Evolutionary conservation across 2,797 vertebrate species (phyloP).

Genomic region (Cossypha polioptera): DNA sequence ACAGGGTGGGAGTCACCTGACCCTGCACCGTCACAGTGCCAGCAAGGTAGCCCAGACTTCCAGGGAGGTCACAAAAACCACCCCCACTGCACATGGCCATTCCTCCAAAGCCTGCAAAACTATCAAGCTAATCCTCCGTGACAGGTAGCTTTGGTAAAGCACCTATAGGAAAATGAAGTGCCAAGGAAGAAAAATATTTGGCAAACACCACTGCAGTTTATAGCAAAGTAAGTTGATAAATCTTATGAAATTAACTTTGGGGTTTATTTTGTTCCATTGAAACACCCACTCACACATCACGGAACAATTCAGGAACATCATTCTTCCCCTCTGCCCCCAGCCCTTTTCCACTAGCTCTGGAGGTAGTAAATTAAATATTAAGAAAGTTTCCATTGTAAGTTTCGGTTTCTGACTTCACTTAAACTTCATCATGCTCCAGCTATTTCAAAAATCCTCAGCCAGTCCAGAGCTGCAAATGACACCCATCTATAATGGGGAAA

Average conservation of each 20-base stretch:
- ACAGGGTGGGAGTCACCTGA: not conserved
- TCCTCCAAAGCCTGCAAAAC: accelerated
- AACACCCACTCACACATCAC: not conserved
- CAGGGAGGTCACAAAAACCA: not conserved
- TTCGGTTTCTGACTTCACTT: conserved; percentile 29
- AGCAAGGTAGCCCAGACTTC: not conserved
- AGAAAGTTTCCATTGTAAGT: conserved; percentile 51
- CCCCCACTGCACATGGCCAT: accelerated
- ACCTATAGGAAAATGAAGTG: not conserved
- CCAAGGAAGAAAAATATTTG: not conserved
- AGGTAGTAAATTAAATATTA: conserved; percentile 35
- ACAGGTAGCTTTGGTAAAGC: not conserved
- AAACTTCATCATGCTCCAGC: conserved; percentile 20
- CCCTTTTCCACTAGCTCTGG: conserved; percentile 13
- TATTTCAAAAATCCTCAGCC: conserved; percentile 32
- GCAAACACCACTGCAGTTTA: not conserved
- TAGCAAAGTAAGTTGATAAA: not conserved
- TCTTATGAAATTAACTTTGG: not conserved
- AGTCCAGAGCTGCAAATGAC: not conserved
- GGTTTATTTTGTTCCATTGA: not conserved
- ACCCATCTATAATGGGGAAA: not conserved
- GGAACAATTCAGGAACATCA: not conserved
- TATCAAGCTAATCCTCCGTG: accelerated
- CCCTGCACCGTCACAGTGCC: not conserved
- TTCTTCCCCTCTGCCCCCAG: not conserved